Percentiles rank a stretch among this genome's conserved stretches.
phyloP scores from a whole-genome alignment of 2,797 vertebrate genomes.

The Apodemus agrarius region DNA sequence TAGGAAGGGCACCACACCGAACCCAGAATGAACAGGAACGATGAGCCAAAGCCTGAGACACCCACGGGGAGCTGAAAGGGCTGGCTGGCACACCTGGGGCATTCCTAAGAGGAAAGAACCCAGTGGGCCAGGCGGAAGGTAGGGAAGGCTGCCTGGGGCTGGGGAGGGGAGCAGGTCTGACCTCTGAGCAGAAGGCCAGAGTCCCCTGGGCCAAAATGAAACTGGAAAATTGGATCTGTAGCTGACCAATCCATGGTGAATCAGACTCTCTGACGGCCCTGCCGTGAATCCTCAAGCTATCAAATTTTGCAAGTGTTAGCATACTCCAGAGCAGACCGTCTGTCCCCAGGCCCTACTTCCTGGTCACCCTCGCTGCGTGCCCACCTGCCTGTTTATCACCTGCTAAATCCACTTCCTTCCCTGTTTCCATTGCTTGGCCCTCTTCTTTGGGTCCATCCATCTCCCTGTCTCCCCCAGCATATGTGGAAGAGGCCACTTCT shows the following conservation, averaged over 20 bases:
- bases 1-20: neutral
- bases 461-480: neutral
- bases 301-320: neutral
- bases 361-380: neutral
- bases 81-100: neutral
- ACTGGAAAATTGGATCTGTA: neutral
- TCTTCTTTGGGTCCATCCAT: neutral
- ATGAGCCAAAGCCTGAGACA: neutral
- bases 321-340: too few relatives aligned
- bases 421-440: neutral
- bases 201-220: neutral
- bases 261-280: neutral
- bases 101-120: neutral
- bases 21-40: conserved; percentile 1
- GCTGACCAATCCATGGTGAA: neutral
- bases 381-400: neutral
- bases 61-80: neutral
- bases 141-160: conserved; percentile 1
- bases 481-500: neutral
- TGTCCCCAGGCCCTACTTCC: neutral
- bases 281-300: too few relatives aligned
- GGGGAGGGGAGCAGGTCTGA: neutral
- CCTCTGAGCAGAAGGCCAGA: neutral
- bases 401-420: neutral
- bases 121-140: neutral